Evolutionary conservation across 1,140 invertebrate genomes (phyloP), one percentile per base, ranked within the genome.

Genomic region (Drosophila oshimai): DNA sequence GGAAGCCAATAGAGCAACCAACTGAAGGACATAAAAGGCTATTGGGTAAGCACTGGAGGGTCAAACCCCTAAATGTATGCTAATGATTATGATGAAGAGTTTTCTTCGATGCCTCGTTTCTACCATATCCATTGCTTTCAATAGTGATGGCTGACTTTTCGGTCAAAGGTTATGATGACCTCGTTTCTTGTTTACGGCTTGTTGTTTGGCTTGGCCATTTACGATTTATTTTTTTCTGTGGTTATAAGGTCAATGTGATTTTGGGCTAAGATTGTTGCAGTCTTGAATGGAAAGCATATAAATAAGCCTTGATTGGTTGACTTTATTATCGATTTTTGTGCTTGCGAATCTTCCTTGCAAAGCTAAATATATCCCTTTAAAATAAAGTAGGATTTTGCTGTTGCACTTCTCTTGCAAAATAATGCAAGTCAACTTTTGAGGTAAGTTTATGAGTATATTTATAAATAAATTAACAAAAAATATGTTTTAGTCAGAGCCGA

Each of bases 11-110:
- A n/a, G n/a, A n/a, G n/a, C 75, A 22, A 46, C 62, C 37, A 64
- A 77, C 62, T 62, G 57, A 79, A 79, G 75, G 75, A 79, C 75
- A 79, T 79, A 79, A 79, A 74, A 68, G 75, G 75, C 75, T 69
- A 79, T 79, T 79, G 72, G 69, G 62, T 57, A 72, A 79, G 75
- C 55, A 79, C 75, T 79, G 79, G 62, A 79, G 75, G 75, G 75
- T 79, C 75, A 79, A 62, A 50, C 57, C 53, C 58, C 46, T 42
- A 74, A 79, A 79, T 79, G 70, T 79, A 79, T 79, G 75, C 75
- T 79, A 79, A 79, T 79, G 75, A 79, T 79, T 64, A 79, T 57
- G 75, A 60, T 79, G 75, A 53, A 74, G 55, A n/a, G 74, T 64
- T 57, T 76, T 47, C 33, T 53, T 24, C 37, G 10, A 17, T 22